Percentiles rank a stretch among this genome's conserved stretches.
Evolutionary conservation across 2,888 invertebrate genomes (phyloP).

Genomic region (Cephus pygmeus): DNA sequence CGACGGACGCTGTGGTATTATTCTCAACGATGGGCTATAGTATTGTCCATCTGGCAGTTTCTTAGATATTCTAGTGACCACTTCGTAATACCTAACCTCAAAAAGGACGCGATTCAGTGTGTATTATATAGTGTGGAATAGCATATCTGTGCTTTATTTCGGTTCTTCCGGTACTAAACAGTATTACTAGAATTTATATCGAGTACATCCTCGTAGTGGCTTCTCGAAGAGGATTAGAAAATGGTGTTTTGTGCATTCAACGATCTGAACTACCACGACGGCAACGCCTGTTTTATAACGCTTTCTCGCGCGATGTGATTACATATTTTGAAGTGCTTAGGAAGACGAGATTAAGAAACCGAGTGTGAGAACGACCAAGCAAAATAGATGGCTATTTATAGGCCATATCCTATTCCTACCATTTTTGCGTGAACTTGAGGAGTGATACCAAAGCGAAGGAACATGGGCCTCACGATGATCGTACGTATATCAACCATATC

Average conservation of each 20-base stretch:
- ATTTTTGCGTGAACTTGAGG: constrained; percentile 54
- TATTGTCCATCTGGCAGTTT: neutral
- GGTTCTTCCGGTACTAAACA: neutral
- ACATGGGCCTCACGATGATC: constrained; percentile 31
- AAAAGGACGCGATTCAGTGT: neutral
- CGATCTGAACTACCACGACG: neutral
- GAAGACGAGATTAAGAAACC: neutral
- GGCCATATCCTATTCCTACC: constrained; percentile 46
- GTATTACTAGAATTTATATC: neutral
- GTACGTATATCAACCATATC: constrained; percentile 35
- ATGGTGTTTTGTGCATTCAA: neutral
- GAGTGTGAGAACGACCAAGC: neutral
- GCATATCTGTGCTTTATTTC: neutral
- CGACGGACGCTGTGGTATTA: neutral
- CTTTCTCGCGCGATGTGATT: constrained; percentile 36
- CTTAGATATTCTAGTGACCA: neutral
- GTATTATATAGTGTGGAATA: neutral
- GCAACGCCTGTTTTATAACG: constrained; percentile 29
- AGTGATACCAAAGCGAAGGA: constrained; percentile 22
- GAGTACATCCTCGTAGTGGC: neutral
- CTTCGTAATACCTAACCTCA: neutral
- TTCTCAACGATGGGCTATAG: neutral
- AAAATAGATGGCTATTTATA: constrained; percentile 39
- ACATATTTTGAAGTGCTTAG: constrained; percentile 37
- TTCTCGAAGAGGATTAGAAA: neutral